Percentiles rank a stretch among this genome's conserved stretches.
phyloP scores from a whole-genome alignment of 2,113 vertebrate species.

The Pangasianodon gigas region DNA sequence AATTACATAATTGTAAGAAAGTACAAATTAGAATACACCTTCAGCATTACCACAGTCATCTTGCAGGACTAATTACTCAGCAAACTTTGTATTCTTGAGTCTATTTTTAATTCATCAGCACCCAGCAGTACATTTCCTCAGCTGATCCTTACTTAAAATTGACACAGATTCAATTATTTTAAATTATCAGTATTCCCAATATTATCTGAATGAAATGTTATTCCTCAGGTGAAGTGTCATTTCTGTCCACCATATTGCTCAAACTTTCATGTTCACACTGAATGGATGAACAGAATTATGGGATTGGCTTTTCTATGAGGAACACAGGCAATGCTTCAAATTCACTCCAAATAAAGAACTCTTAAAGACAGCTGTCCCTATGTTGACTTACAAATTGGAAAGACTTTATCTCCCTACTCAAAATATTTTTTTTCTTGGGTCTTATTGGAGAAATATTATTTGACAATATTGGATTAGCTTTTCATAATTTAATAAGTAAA shows the following conservation, averaged over 20 bases:
- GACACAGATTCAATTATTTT: background rate
- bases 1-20: too few species aligned
- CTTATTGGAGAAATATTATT: conserved; percentile 5
- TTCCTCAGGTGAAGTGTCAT: background rate
- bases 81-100: background rate
- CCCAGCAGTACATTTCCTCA: background rate
- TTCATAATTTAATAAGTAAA: background rate
- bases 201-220: background rate
- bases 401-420: background rate
- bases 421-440: conserved; percentile 3
- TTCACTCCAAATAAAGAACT: background rate
- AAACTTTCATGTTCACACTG: background rate
- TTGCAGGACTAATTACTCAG: background rate
- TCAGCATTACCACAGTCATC: background rate
- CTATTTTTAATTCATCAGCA: background rate
- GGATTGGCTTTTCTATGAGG: background rate
- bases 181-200: background rate
- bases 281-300: background rate
- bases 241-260: background rate
- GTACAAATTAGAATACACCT: background rate
- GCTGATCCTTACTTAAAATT: background rate
- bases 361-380: background rate
- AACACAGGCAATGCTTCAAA: background rate
- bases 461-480: background rate
- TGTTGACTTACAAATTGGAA: background rate